phyloP scores from a whole-genome alignment of 64 coral and sea anemone species.

The Montipora capricornis region DNA sequence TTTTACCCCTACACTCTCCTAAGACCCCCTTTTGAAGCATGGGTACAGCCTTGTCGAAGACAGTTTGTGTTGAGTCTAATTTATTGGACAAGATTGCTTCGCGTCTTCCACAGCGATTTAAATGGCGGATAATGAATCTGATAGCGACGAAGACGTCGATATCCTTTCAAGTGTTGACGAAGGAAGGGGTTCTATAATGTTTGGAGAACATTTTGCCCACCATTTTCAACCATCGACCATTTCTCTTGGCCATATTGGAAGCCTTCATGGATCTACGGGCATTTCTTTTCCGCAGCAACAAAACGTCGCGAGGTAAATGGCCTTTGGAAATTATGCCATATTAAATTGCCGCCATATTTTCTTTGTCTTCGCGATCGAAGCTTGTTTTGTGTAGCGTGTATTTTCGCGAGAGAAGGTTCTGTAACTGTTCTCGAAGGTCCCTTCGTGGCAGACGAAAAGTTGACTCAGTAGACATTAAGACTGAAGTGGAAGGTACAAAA shows the following conservation, averaged over 20 bases:
- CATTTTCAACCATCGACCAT: constrained; percentile 23
- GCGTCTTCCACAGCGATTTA: constrained; percentile 39
- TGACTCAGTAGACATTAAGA: background rate
- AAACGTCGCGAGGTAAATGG: constrained; percentile 33
- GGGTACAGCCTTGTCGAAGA: constrained; percentile 13
- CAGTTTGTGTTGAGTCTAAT: background rate
- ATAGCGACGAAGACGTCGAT: constrained; percentile 81
- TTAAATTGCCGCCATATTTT: constrained; percentile 32
- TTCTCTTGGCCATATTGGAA: constrained; percentile 51
- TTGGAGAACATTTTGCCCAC: constrained; percentile 32
- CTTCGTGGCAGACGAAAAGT: background rate
- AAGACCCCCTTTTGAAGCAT: constrained; percentile 33
- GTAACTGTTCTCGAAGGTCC: background rate
- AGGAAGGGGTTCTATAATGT: constrained; percentile 36
- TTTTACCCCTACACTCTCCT: background rate
- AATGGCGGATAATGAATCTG: constrained; percentile 74
- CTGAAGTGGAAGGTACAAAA: background rate
- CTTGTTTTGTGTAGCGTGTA: background rate
- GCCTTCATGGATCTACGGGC: constrained; percentile 29
- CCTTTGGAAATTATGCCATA: constrained; percentile 9
- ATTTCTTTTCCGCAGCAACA: constrained; percentile 36
- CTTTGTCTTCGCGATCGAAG: constrained; percentile 43
- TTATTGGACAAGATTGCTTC: constrained; percentile 24
- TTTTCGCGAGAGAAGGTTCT: constrained; percentile 23
- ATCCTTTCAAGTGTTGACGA: constrained; percentile 67